Conservation (phyloP, 2,113 vertebrate species). For the Rallus limicola region DNA sequence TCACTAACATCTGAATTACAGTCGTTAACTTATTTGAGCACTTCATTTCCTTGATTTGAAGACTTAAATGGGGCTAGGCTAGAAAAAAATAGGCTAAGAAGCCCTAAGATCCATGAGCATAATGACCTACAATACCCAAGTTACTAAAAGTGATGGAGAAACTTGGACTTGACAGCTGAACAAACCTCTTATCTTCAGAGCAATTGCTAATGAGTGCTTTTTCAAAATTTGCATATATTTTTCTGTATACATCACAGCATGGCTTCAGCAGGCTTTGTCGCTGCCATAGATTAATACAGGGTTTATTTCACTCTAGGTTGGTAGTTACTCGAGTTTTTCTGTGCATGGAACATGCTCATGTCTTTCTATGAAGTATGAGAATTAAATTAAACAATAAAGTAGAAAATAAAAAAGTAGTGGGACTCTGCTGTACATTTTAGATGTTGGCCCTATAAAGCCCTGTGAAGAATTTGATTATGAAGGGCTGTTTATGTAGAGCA, state of each 20-base stretch:
- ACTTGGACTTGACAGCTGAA: not conserved
- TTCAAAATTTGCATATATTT: slow-evolving; percentile 7
- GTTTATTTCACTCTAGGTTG: slow-evolving; percentile 40
- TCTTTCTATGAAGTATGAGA: not conserved
- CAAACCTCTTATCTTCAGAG: not conserved
- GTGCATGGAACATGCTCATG: not conserved
- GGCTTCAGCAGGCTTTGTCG: slow-evolving; percentile 8
- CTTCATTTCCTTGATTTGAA: not conserved
- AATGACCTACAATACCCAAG: not conserved
- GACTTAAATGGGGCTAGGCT: not conserved
- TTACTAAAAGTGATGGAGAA: not conserved
- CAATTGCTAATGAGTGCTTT: not conserved
- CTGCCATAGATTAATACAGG: not conserved
- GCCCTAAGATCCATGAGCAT: not conserved
- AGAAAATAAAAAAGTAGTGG: not conserved
- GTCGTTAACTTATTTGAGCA: not conserved
- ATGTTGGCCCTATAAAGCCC: not conserved
- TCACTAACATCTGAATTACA: not conserved
- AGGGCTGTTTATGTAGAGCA: not conserved
- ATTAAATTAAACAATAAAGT: slow-evolving; percentile 16
- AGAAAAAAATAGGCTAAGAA: not conserved
- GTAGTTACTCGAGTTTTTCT: slow-evolving; percentile 13
- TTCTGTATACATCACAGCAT: not conserved
- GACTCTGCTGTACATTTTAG: not conserved
- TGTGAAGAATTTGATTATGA: not conserved